A percentile compares a stretch with the other conserved stretches of the same genome.
Evolutionary conservation across 2,888 invertebrate species (phyloP).

Genomic region (Loripinus fragilis): DNA sequence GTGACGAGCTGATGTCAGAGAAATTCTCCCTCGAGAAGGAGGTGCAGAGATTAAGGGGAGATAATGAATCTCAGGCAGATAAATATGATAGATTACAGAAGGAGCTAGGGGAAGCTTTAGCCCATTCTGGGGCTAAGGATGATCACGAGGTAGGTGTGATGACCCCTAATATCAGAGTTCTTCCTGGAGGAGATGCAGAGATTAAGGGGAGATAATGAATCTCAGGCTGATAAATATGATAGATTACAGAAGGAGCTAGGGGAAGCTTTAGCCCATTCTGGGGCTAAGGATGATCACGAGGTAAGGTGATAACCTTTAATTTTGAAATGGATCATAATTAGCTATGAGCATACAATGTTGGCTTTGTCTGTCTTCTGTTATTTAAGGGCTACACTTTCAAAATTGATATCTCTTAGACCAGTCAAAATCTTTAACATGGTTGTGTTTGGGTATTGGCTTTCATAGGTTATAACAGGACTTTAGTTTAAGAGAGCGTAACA

Average conservation of each 20-base stretch:
- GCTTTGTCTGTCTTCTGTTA: too few species aligned
- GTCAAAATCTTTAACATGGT: too few species aligned
- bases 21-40: constrained; percentile 94
- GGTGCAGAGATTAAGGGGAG: constrained; percentile 83
- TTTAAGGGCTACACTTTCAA: too few species aligned
- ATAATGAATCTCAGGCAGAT: constrained; percentile 93
- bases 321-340: too few species aligned
- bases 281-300: constrained; percentile 84
- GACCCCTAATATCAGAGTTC: constrained; percentile 91
- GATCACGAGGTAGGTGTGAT: constrained; percentile 64
- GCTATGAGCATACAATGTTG: too few species aligned
- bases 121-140: constrained; percentile 87
- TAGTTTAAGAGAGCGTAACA: too few species aligned
- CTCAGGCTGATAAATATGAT: constrained; percentile 93
- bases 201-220: constrained; percentile 86
- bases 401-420: too few species aligned
- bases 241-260: constrained; percentile 92
- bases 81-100: constrained; percentile 90
- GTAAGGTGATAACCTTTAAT: constrained; percentile 31
- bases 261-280: constrained; percentile 91
- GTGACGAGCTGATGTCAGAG: constrained; percentile 93
- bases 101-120: constrained; percentile 93
- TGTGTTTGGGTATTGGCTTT: too few species aligned
- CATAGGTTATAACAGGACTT: too few species aligned
- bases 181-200: constrained; percentile 90